Evolutionary conservation across 2,888 invertebrate species (phyloP).

Genomic region (Unio delphinus): DNA sequence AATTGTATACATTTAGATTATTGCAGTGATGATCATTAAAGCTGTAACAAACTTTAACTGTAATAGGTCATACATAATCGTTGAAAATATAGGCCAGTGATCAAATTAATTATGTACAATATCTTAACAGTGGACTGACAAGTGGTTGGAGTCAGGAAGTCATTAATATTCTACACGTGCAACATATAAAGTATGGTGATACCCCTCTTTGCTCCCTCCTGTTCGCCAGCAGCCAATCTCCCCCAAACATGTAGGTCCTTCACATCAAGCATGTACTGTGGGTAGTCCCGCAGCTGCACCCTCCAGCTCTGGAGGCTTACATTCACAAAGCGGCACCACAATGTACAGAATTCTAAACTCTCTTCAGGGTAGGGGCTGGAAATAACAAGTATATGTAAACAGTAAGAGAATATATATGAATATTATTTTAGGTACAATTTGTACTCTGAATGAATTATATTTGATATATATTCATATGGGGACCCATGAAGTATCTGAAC

Average conservation of each 20-base stretch:
- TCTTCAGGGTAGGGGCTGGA: conserved; percentile 91
- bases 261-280: conserved; percentile 90
- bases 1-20: no score
- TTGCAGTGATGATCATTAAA: no score
- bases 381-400: conserved; percentile 5
- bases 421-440: no score
- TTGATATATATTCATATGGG: background rate
- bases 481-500: no score
- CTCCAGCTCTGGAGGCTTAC: conserved; percentile 89
- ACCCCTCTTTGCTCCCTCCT: conserved; percentile 71
- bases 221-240: conserved; percentile 90
- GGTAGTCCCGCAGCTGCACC: conserved; percentile 92
- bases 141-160: background rate
- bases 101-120: background rate
- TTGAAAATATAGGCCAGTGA: background rate
- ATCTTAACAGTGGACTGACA: background rate
- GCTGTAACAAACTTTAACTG: no score
- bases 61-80: no score
- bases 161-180: no score
- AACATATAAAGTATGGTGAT: background rate
- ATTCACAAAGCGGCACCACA: conserved; percentile 93
- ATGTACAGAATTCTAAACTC: conserved; percentile 87
- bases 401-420: background rate
- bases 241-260: conserved; percentile 91
- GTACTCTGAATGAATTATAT: background rate